Base-by-base conservation (phyloP, 2,888 invertebrate genomes). In the Helicoverpa assulta region DNA sequence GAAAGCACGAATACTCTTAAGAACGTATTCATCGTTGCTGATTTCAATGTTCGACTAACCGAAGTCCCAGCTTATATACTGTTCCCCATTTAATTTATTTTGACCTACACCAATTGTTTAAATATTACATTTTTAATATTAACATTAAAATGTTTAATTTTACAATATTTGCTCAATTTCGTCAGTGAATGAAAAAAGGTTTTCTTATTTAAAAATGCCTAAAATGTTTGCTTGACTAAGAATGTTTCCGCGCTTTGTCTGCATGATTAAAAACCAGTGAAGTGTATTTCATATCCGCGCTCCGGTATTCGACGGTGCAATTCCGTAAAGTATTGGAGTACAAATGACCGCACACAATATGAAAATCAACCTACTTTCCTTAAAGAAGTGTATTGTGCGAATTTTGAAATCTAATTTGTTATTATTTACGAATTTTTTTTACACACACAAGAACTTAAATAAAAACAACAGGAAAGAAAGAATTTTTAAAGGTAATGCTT, bases 11-110 rank as follows among this genome's bases (percentile, higher is more conserved):
- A 47, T 40, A 59, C 5, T 55, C 14, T 64, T 29, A 21, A 18
- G 12, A 59, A 40, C n/a, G 54, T 47, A 59, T 59, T 56, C 73
- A 73, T 73, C n/a, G 50, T 65, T 19, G 6, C 70, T 50, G 21
- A 71, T 77, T 76, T 57, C 10, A 40, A 12, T 76, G 47, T 56
- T 37, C 12, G 5, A 19, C 56, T n/a, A 5, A 5, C 6, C 14
- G 16, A 10, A 19, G 8, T 37, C 2, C 10, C 19, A 10, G 8
- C 57, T 70, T 71, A 70, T 70, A 76, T 70, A 70, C 53, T 53
- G 37, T 57, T 37, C 8, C 52, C 37, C 18, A 14, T 26, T 43
- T n/a, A 19, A 19, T 2, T 19, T 26, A 8, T 18, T 50, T 8
- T 18, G n/a, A 50, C 4, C 18, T 18, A 18, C 8, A 18, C 10